Base-by-base conservation (phyloP, 2,888 invertebrate species). In the Alsophila aescularia region DNA sequence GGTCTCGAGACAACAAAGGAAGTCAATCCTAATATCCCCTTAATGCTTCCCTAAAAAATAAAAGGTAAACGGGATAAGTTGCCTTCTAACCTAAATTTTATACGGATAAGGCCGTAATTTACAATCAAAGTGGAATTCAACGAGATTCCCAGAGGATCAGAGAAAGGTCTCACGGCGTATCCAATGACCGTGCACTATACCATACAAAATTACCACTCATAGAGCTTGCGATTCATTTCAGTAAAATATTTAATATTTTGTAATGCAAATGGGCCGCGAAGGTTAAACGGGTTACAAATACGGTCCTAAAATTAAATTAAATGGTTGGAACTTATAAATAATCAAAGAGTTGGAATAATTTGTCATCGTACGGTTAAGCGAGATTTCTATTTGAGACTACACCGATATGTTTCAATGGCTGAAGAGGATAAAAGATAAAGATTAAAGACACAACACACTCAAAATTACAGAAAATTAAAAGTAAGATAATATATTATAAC, bases 121-220 rank as follows among this genome's bases (percentile, higher is more conserved):
- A 57, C 54, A 42, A 60, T 58, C 62, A 64, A 60, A 54, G 41
- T 8, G 42, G 55, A 62, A 55, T 60, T 56, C 54, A 50, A 58
- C 58, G 44, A 45, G 49, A 52, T 52, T 57, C 54, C 56, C 58
- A 24, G 49, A 45, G 54, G 57, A 59, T 35, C 35, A 44, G 45
- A 34, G 45, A 59, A 56, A 51, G 53, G 53, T 42, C 49, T 37
- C 45, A 13, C 35, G 12, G 45, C 40, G 59, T 49, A 48, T 29
- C 48, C 45, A 50, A 42, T 40, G 53, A 54, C 39, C 54, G 47
- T 54, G 34, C 54, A 49, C 37, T 61, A 60, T 60, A 40, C 58
- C 51, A 60, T 52, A 52, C 59, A 45, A 58, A 60, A 62, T 62
- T 64, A 58, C 43, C 52, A 24, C n/a, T 43, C 34, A 41, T 27